Base-by-base conservation (phyloP, 2,113 vertebrate species). In the Poeciliopsis prolifica region DNA sequence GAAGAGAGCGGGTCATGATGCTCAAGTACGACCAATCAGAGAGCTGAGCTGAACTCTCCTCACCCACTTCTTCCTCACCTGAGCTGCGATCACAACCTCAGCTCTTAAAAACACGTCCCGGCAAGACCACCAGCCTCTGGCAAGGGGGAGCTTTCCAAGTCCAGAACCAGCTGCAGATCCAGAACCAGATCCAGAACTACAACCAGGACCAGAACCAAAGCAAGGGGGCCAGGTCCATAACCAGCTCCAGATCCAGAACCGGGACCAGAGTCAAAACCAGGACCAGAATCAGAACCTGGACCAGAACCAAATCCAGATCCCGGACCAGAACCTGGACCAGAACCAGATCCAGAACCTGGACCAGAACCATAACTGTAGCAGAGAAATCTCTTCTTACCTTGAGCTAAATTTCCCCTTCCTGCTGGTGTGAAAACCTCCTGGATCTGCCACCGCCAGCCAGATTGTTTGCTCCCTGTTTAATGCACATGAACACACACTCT, bases 341-440 rank as follows among this genome's bases (percentile, higher is more conserved):
- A 54, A n/a, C 3, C 19, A 58, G 22, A 11, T 2, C 24, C 51
- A n/a, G 35, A 3, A 12, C 24, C 19, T 11, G 22, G 11, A 58
- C 51, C 51, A 22, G 51, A 66, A 28, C 12, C 13, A 40, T 3
- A 26, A 40, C 37, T 40, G 63, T 4, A 37, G 19, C 9, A 17
- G 15, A 15, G 29, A n/a, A 67, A 30, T 24, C 2, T 5, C 22
- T 26, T 65, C 75, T n/a, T 70, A 77, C 75, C 75, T 70, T 11
- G 26, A 65, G 61, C 68, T 60, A n/a, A 61, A 13, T 61, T 26
- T 35, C 61, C 70, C 42, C 60, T 77, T 51, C 75, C 37, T n/a
- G 17, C n/a, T 65, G 68, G 35, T 70, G 63, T 26, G 37, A 68
- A 77, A 42, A 70, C n/a, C 51, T 42, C 62, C 68, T 70, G 24